These are phyloP conservation scores for Oeneis ivallda DNA, from an alignment of 2,888 invertebrate genomes.

Conservation along the genomic window DNA sequence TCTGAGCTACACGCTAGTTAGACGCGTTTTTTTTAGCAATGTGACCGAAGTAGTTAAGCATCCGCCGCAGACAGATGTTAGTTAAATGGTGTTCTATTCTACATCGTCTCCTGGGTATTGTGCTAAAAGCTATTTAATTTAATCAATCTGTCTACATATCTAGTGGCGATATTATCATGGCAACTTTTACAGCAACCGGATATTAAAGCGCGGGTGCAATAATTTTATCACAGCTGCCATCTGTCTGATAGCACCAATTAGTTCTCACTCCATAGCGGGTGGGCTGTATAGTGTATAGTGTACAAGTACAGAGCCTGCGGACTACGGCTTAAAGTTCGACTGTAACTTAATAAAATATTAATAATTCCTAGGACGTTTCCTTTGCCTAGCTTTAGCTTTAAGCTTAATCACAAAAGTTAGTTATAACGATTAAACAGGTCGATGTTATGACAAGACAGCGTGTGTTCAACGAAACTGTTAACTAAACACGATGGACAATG, in stretches of 20 bases:
- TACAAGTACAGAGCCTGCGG: not conserved
- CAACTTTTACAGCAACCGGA: constrained; percentile 14
- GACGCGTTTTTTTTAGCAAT: too few species aligned
- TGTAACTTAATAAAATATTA: constrained; percentile 2
- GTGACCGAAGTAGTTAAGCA: too few species aligned
- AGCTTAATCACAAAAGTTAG: too few species aligned
- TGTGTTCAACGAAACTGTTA: constrained; percentile 66
- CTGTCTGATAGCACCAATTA: constrained; percentile 42
- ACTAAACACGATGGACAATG: constrained; percentile 72
- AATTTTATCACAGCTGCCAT: constrained; percentile 39
- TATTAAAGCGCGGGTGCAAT: constrained; percentile 37
- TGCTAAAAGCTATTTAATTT: too few species aligned
- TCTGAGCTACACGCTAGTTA: too few species aligned
- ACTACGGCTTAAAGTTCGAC: too few species aligned
- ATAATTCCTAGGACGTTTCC: too few species aligned
- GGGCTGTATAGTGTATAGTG: constrained; percentile 14
- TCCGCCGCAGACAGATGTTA: too few species aligned
- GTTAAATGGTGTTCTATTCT: too few species aligned
- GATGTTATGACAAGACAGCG: constrained; percentile 50
- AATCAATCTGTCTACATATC: not conserved
- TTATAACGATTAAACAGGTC: constrained; percentile 65
- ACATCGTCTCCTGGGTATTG: too few species aligned
- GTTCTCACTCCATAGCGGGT: constrained; percentile 34
- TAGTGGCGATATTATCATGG: not conserved
- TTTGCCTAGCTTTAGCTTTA: too few species aligned